Evolutionary conservation across 2,113 vertebrate species (phyloP).

Genomic region (Aramus guarauna): DNA sequence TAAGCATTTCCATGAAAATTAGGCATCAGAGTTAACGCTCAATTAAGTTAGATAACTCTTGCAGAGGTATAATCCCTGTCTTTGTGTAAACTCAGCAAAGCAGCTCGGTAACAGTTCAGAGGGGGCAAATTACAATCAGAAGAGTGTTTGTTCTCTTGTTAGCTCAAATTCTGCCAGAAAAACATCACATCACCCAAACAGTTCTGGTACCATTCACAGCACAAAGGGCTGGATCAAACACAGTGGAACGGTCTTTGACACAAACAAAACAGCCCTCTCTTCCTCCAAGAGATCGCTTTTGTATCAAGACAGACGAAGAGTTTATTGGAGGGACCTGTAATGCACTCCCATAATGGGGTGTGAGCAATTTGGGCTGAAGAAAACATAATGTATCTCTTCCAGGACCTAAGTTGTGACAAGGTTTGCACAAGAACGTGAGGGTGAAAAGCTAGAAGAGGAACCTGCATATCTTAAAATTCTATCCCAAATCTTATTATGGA

Average conservation of each 20-base stretch:
- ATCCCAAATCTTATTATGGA: not conserved
- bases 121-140: not conserved
- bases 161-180: not conserved
- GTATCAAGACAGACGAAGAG: not conserved
- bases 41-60: not conserved
- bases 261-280: not conserved
- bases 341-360: not conserved
- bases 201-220: not conserved
- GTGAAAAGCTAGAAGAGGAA: not conserved
- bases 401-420: not conserved
- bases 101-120: fast-evolving
- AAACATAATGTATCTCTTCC: not conserved
- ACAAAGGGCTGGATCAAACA: not conserved
- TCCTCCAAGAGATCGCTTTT: not conserved
- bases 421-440: not conserved
- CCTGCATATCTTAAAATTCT: not conserved
- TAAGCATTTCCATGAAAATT: not conserved
- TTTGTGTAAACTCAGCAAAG: not conserved
- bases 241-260: fast-evolving
- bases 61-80: not conserved
- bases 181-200: not conserved
- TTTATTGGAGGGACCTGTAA: not conserved
- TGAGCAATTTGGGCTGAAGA: not conserved
- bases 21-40: not conserved
- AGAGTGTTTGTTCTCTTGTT: not conserved